These are phyloP conservation scores for Castor canadensis DNA, from an alignment of 2,113 vertebrate species.

Conservation along the genomic window DNA sequence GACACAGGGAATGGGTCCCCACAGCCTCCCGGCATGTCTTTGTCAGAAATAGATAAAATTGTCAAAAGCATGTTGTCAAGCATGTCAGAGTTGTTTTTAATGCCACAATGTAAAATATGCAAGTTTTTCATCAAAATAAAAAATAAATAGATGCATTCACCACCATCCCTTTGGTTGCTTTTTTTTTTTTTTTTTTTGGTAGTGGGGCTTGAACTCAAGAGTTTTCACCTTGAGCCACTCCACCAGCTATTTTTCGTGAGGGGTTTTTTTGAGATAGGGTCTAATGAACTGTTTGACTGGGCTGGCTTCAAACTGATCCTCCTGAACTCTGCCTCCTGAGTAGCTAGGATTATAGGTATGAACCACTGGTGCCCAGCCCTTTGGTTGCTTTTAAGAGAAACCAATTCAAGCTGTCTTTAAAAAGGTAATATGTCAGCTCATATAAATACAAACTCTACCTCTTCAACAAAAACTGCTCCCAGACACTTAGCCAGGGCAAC, in stretches of 20 bases:
- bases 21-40: slow-evolving; percentile 48
- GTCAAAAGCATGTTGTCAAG: slow-evolving; percentile 69
- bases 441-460: background rate
- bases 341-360: no score
- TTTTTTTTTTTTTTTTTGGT: no score
- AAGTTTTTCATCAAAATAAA: slow-evolving; percentile 62
- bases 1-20: background rate
- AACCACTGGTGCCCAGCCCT: no score
- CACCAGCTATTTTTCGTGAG: no score
- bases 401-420: background rate
- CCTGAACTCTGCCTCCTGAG: no score
- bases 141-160: slow-evolving; percentile 54
- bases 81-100: slow-evolving; percentile 57
- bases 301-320: no score
- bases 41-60: slow-evolving; percentile 56
- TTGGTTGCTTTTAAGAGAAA: slow-evolving; percentile 34
- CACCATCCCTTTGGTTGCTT: slow-evolving; percentile 13
- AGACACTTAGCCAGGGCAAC: background rate
- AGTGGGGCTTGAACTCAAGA: no score
- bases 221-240: no score
- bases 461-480: slow-evolving; percentile 11
- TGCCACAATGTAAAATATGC: slow-evolving; percentile 52
- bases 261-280: no score
- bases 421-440: background rate
- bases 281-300: no score